These are phyloP conservation scores for Syritta pipiens DNA, from an alignment of 2,888 invertebrate genomes.

Conservation along the genomic window DNA sequence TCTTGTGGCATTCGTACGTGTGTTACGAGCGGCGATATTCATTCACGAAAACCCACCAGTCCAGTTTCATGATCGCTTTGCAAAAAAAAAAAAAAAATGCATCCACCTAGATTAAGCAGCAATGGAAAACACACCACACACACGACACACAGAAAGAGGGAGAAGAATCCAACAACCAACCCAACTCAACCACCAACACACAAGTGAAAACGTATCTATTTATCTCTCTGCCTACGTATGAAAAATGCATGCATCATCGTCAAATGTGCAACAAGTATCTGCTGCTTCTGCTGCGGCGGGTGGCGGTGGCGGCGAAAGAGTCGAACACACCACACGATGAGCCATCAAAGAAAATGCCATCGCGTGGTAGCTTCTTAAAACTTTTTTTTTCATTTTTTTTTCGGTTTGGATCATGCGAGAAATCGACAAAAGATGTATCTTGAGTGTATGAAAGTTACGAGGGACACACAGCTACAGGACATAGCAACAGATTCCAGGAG, in stretches of 20 bases:
- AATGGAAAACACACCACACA: conserved; percentile 47
- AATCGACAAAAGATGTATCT: neutral
- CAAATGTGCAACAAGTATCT: conserved; percentile 58
- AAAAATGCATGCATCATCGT: conserved; percentile 67
- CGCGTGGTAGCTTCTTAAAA: too few relatives aligned
- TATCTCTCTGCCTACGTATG: conserved; percentile 60
- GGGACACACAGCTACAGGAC: neutral
- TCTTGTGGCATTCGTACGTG: conserved; percentile 58
- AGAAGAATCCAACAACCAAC: conserved; percentile 46
- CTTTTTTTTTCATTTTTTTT: conserved; percentile 18
- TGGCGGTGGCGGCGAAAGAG: neutral
- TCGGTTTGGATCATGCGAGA: conserved; percentile 50
- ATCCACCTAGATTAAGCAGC: conserved; percentile 64
- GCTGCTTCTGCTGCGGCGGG: conserved; percentile 6
- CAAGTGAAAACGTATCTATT: conserved; percentile 18
- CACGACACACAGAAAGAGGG: too few relatives aligned
- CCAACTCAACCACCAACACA: conserved; percentile 40
- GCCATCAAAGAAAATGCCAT: conserved; percentile 48
- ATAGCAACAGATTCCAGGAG: conserved; percentile 28
- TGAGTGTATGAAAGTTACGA: conserved; percentile 11
- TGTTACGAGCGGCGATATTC: conserved; percentile 59
- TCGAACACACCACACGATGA: too few relatives aligned
- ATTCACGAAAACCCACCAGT: conserved; percentile 69
- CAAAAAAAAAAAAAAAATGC: too few relatives aligned
- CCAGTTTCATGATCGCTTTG: conserved; percentile 68